Evolutionary conservation across 1,140 invertebrate genomes (phyloP).

Genomic region (Capitella teleta): DNA sequence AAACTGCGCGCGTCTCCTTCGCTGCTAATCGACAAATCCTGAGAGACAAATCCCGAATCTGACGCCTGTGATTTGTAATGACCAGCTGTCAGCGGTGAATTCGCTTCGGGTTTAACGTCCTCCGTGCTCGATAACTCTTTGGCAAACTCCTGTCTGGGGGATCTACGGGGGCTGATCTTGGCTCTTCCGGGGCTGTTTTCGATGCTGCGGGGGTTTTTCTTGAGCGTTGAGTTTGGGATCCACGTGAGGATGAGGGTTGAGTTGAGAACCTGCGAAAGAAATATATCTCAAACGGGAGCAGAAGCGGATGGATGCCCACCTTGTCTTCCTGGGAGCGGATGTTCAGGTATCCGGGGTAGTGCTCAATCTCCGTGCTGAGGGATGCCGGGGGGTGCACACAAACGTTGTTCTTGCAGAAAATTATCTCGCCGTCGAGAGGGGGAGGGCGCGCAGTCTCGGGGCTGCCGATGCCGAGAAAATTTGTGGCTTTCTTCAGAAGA

Average conservation of each 20-base stretch:
- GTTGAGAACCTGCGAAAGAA: conserved; percentile 37
- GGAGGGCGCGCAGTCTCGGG: conserved; percentile 22
- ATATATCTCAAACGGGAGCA: no score
- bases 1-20: neutral
- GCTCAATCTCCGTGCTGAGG: conserved; percentile 64
- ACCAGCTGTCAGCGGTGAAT: no score
- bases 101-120: neutral
- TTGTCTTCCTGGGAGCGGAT: conserved; percentile 59
- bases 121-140: neutral
- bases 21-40: neutral
- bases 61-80: neutral
- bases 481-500: conserved; percentile 35
- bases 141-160: conserved; percentile 31
- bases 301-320: conserved; percentile 47
- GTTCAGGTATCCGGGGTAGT: conserved; percentile 83
- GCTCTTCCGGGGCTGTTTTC: conserved; percentile 47
- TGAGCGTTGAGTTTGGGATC: conserved; percentile 83
- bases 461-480: conserved; percentile 28
- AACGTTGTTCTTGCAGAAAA: conserved; percentile 69
- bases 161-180: conserved; percentile 18
- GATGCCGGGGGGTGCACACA: conserved; percentile 85
- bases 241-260: conserved; percentile 80
- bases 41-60: neutral
- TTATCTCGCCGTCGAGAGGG: conserved; percentile 40
- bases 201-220: conserved; percentile 67